Percentiles rank a stretch among this genome's conserved stretches.
Conservation (phyloP, 2,113 vertebrate species). For the Petrocephalus microphthalmus region DNA sequence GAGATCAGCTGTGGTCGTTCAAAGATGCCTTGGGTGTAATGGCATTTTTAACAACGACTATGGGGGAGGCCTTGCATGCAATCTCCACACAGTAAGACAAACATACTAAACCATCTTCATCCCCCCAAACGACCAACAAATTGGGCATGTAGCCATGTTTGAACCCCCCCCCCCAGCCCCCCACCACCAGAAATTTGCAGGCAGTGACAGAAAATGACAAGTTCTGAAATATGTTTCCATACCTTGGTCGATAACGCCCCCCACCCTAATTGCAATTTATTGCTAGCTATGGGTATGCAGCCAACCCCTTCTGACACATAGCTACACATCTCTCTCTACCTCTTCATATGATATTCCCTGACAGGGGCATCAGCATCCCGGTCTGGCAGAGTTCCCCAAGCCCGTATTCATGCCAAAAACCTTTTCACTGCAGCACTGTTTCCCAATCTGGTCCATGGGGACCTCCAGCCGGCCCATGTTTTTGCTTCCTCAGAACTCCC, state of each 20-base stretch:
- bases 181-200: neutral
- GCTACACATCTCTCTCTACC: neutral
- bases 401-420: neutral
- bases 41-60: neutral
- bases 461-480: neutral
- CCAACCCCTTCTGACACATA: neutral
- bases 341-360: neutral
- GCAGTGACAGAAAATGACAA: neutral
- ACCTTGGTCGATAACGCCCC: neutral
- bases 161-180: neutral
- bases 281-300: neutral
- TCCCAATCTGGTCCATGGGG: neutral
- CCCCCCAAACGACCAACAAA: neutral
- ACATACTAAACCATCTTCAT: neutral
- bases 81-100: too few relatives aligned
- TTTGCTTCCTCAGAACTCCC: neutral
- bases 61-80: neutral
- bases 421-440: neutral
- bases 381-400: neutral
- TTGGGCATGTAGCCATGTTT: neutral
- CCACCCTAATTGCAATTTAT: neutral
- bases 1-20: neutral
- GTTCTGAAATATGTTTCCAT: neutral
- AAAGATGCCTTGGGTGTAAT: neutral
- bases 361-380: neutral